Base-by-base conservation (phyloP, 2,888 invertebrate species). In the Marronus borbonicus region DNA sequence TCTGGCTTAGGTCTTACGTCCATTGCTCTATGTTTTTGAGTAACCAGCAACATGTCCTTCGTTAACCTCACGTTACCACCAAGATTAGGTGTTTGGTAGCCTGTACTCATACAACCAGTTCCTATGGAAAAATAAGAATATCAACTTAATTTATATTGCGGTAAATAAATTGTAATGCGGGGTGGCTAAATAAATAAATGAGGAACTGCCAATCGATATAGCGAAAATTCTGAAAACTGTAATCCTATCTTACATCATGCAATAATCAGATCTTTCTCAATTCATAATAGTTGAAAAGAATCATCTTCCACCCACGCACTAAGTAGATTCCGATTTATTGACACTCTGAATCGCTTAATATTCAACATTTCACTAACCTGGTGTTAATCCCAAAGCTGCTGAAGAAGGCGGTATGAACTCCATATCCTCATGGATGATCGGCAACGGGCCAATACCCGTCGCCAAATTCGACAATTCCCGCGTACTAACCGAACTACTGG, bases 401-500 rank as follows among this genome's bases (percentile, higher is more conserved):
- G 85, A 84, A 36, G 85, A 83, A 80, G 85, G 85, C 76, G 86
- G 84, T 85, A 90, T 86, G 83, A 95, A 90, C 89, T 96, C 96
- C 86, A 93, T 91, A 85, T 96, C 97, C 89, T 97, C 97, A 88
- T 95, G 96, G 65, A 97, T 90, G 5, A 97, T 96, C 20, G 97
- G 96, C 85, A 97, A 90, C 7, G 91, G 86, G 76, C 87, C 88
- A 52, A 85, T 82, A 52, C 86, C 86, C 77, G 86, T 86, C n/a
- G 86, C 85, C 78, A 87, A 81, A 82, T 86, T 86, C 3, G 86
- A 84, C 79, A 88, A 81, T 80, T 88, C 88, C 79, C 87, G 87
- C 80, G 83, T 82, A 82, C 87, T 88, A 80, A 85, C 83, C 55
- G 87, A 86, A 82, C 87, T 86, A 83, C 86, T 86, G 83, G 86